These are phyloP conservation scores for Hemistola chrysoprasaria DNA, from an alignment of 2,888 invertebrate genomes.

Conservation along the genomic window DNA sequence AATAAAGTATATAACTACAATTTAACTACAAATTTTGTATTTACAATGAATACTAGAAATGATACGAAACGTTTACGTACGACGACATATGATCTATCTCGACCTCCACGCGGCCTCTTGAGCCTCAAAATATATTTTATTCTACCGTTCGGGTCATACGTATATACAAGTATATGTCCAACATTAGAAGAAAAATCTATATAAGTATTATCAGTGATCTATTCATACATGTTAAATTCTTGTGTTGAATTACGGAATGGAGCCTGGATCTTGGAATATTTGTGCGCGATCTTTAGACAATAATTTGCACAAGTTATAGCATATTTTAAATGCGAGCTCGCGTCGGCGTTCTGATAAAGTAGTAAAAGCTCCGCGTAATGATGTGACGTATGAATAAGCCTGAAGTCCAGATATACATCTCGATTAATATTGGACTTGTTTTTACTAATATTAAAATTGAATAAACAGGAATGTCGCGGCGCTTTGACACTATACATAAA, in stretches of 20 bases:
- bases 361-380: constrained; percentile 7
- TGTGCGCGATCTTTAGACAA: constrained; percentile 61
- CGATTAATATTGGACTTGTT: constrained; percentile 28
- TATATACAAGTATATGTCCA: constrained; percentile 77
- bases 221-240: constrained; percentile 47
- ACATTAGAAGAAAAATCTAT: constrained; percentile 60
- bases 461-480: constrained; percentile 34
- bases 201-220: constrained; percentile 54
- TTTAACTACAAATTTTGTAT: constrained; percentile 54
- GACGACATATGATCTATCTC: constrained; percentile 59
- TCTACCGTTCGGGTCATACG: constrained; percentile 72
- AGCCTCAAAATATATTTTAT: constrained; percentile 69
- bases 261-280: constrained; percentile 66
- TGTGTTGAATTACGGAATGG: constrained; percentile 54
- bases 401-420: constrained; percentile 29
- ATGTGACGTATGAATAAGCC: constrained; percentile 24
- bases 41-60: constrained; percentile 71
- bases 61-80: constrained; percentile 65
- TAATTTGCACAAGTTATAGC: constrained; percentile 38
- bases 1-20: constrained; percentile 40
- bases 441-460: constrained; percentile 27
- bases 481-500: constrained; percentile 38
- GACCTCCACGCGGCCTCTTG: constrained; percentile 48
- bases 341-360: too few species aligned
- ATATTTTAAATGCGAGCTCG: constrained; percentile 12